Base-by-base conservation (phyloP, 1,140 invertebrate genomes). In the Drosophila sp. region DNA sequence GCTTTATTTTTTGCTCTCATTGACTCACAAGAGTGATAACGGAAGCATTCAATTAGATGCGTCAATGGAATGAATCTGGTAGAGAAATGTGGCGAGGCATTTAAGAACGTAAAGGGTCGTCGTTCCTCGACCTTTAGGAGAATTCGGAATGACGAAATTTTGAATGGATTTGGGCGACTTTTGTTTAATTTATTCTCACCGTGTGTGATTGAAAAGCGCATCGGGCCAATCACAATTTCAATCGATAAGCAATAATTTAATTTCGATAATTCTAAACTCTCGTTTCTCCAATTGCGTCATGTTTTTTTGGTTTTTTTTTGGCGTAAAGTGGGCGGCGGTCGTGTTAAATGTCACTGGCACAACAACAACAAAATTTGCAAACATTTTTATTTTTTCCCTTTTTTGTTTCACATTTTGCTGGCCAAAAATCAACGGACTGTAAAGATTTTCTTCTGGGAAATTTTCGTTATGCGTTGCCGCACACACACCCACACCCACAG, bases 381-480 rank as follows among this genome's bases (percentile, higher is more conserved):
- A 50, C 58, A 76, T 68, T 75, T 35, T 38, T 23, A 25, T 25
- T 7, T 11, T 62, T 69, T 40, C 40, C 33, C 35, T 23, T 25
- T 57, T 1, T 38, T 11, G 32, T 33, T 54, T 60, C 17, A 17
- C 17, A 17, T 17, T 38, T 57, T 27, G 57, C 32, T 40, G 8
- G 41, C 30, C 27, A 55, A 61, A 66, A 71, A 44, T 56, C 75
- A 77, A 77, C 75, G 55, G 47, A 71, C 55, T 77, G 75, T 77
- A 10, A 77, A 77, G 74, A 77, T 77, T 77, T 77, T 47, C 75
- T 71, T 71, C 73, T 77, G 75, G 61, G 66, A 63, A 77, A 70
- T 66, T 60, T 71, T 57, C 25, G 61, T 69, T n/a, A 71, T 77
- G 73, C 73, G 73, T 76, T 76, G 73, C 64, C 72, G 60, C 73